phyloP scores from a whole-genome alignment of 30 jellyfish, hydroid and myxozoan genomes.

The Hydractinia echinata region DNA sequence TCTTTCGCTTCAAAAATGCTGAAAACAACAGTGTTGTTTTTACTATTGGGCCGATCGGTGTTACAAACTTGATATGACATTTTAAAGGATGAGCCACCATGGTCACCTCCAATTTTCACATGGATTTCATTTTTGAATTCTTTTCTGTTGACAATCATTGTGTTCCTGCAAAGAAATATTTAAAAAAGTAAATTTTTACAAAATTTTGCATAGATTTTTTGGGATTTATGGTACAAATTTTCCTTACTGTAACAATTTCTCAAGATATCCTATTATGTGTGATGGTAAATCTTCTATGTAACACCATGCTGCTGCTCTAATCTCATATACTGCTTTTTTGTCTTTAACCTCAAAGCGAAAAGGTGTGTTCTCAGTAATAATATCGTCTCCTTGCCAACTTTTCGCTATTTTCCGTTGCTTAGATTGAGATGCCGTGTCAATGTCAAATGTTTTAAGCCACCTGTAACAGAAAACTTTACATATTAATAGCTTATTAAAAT shows the following conservation, averaged over 20 bases:
- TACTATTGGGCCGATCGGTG: not conserved
- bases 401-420: not conserved
- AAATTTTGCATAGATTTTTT: not conserved
- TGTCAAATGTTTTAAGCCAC: not conserved
- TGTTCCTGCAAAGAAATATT: not conserved
- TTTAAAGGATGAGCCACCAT: not conserved
- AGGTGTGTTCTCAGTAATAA: not conserved
- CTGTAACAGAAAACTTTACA: not conserved
- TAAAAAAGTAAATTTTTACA: not conserved
- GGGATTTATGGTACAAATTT: too few relatives aligned
- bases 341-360: not conserved
- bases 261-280: too few relatives aligned
- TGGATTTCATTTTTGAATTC: not conserved
- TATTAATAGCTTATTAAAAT: not conserved
- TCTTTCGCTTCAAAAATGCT: not conserved
- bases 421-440: not conserved
- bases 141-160: not conserved
- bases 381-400: slow-evolving; percentile 10
- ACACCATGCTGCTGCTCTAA: too few relatives aligned
- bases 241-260: too few relatives aligned
- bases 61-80: not conserved
- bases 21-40: not conserved
- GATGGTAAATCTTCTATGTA: too few relatives aligned
- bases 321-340: not conserved
- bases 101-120: too few relatives aligned